Conservation (phyloP, 2,888 invertebrate species). For the Andrena marginata region DNA sequence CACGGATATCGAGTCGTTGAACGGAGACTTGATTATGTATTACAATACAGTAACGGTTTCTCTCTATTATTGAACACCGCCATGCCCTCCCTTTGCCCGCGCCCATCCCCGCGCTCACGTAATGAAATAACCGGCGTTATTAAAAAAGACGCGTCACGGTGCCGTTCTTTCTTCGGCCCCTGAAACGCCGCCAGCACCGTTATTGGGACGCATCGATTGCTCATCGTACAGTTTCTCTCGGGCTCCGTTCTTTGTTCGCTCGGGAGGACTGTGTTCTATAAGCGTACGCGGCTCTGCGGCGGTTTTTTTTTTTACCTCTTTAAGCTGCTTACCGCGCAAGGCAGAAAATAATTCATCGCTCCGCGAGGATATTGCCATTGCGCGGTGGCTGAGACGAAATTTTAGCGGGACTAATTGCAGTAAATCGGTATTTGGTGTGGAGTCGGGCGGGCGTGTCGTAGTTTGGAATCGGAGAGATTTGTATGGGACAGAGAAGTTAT, state of each 20-base stretch:
- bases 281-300: background rate
- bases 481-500: background rate
- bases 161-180: slow-evolving; percentile 5
- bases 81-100: background rate
- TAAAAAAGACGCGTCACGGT: slow-evolving; percentile 49
- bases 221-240: background rate
- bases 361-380: background rate
- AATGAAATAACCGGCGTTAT: slow-evolving; percentile 51
- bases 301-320: slow-evolving; percentile 12
- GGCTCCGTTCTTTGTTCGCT: slow-evolving; percentile 10
- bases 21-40: slow-evolving; percentile 61
- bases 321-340: background rate
- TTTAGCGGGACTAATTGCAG: background rate
- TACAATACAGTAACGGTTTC: slow-evolving; percentile 53
- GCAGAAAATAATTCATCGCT: background rate
- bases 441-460: background rate
- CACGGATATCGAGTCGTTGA: slow-evolving; percentile 61
- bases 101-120: background rate
- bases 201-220: slow-evolving; percentile 32
- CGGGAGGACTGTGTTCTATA: background rate
- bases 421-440: background rate
- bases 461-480: background rate
- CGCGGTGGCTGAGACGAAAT: background rate
- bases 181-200: background rate
- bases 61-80: slow-evolving; percentile 33